Conservation (phyloP, 2,113 vertebrate species). For the Lucifuga dentata region DNA sequence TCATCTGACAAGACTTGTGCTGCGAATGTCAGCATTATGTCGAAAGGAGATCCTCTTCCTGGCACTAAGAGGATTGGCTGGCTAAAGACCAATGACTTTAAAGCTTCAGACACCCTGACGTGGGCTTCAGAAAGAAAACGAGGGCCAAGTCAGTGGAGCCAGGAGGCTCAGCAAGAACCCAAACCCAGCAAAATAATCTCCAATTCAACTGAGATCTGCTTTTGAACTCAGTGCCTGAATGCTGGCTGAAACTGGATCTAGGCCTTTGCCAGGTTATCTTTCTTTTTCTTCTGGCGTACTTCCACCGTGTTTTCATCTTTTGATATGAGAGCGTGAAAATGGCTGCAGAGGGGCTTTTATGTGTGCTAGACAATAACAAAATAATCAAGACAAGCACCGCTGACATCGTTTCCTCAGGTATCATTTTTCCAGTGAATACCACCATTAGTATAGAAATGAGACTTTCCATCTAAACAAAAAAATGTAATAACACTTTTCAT, state of each 20-base stretch:
- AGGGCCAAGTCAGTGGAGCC: slow-evolving; percentile 16
- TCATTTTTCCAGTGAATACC: slow-evolving; percentile 29
- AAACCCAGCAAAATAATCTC: slow-evolving; percentile 40
- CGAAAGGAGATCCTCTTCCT: slow-evolving; percentile 47
- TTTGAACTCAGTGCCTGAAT: slow-evolving; percentile 25
- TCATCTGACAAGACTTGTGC: slow-evolving; percentile 46
- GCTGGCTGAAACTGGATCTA: no score
- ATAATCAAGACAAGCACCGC: slow-evolving; percentile 18
- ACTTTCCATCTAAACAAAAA: slow-evolving; percentile 9
- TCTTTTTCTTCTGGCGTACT: slow-evolving; percentile 9
- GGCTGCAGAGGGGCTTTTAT: slow-evolving; percentile 11
- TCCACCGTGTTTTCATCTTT: slow-evolving; percentile 16
- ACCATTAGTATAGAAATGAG: background rate
- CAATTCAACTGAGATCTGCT: slow-evolving; percentile 26
- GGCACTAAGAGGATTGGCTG: slow-evolving; percentile 68
- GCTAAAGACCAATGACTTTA: slow-evolving; percentile 60
- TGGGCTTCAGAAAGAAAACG: slow-evolving; percentile 39
- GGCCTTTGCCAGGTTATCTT: slow-evolving; percentile 32
- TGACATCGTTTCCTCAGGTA: slow-evolving; percentile 9
- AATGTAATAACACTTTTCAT: slow-evolving; percentile 25
- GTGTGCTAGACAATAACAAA: slow-evolving; percentile 25
- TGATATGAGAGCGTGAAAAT: slow-evolving; percentile 9
- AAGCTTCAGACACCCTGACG: slow-evolving; percentile 44
- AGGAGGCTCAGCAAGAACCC: slow-evolving; percentile 22
- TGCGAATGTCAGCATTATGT: slow-evolving; percentile 52